phyloP scores from a whole-genome alignment of 1,140 invertebrate species.

The Drosophila tsacasi region DNA sequence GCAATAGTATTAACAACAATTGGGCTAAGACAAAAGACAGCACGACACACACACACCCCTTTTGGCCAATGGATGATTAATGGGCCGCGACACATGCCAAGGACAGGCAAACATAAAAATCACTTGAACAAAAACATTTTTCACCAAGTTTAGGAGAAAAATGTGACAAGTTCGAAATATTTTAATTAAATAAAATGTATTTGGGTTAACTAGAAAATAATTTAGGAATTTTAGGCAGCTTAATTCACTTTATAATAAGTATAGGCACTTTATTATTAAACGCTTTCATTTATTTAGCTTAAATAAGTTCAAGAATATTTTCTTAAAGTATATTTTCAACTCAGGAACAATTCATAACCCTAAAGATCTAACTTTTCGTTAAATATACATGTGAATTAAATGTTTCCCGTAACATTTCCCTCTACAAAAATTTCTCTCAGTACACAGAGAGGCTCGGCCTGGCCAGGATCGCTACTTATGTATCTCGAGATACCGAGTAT shows the following conservation, averaged over 20 bases:
- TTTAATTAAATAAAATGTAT: too few relatives aligned
- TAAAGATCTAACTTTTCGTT: too few relatives aligned
- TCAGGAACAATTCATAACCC: neutral
- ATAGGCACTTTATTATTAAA: too few relatives aligned
- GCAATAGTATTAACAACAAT: conserved; percentile 40
- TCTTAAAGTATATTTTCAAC: too few relatives aligned
- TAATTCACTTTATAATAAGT: too few relatives aligned
- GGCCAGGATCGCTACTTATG: conserved; percentile 47
- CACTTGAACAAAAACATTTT: neutral
- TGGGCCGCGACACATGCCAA: conserved; percentile 73
- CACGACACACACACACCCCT: conserved; percentile 57
- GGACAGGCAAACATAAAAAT: conserved; percentile 42
- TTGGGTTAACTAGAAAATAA: neutral
- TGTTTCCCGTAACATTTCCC: neutral
- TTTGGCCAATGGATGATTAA: conserved; percentile 69
- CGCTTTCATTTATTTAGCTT: too few relatives aligned
- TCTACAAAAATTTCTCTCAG: neutral
- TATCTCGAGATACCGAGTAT: conserved; percentile 9
- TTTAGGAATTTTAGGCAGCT: too few relatives aligned
- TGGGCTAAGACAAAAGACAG: conserved; percentile 57
- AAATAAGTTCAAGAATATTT: too few relatives aligned
- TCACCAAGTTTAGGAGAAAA: neutral
- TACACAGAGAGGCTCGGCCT: conserved; percentile 25
- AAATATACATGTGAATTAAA: neutral
- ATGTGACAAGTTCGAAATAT: neutral